phyloP scores from a whole-genome alignment of 1,140 invertebrate genomes.

The Asobara japonica region DNA sequence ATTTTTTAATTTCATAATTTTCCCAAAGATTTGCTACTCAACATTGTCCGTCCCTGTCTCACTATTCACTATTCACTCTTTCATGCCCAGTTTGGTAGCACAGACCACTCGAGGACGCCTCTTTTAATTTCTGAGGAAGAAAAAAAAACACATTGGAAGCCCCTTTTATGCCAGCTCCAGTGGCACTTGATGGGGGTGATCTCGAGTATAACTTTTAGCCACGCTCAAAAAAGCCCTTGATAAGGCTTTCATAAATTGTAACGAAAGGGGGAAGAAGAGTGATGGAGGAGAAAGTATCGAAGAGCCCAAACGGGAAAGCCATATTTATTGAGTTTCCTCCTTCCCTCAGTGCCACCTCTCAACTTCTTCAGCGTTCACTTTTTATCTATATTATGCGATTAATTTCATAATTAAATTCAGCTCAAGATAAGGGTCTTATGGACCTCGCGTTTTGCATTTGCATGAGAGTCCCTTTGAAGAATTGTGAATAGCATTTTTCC shows the following conservation, averaged over 20 bases:
- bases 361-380: background rate
- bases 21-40: no score
- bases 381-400: conserved; percentile 6
- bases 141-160: background rate
- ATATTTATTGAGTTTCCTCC: background rate
- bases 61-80: background rate
- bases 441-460: no score
- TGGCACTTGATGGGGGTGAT: background rate
- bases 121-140: background rate
- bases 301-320: background rate
- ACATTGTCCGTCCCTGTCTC: background rate
- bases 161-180: conserved; percentile 7
- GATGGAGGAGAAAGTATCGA: background rate
- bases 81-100: background rate
- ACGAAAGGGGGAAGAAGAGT: background rate
- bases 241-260: conserved; percentile 11
- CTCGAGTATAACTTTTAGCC: background rate
- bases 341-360: background rate
- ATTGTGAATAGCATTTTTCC: background rate
- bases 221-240: background rate
- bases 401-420: background rate
- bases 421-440: no score
- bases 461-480: no score
- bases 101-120: conserved; percentile 9
- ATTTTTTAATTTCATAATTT: no score